Evolutionary conservation across 92 coral and sea anemone genomes (phyloP), one percentile per base, ranked within the genome.

Genomic region (Hydrozoanthus gracilis): DNA sequence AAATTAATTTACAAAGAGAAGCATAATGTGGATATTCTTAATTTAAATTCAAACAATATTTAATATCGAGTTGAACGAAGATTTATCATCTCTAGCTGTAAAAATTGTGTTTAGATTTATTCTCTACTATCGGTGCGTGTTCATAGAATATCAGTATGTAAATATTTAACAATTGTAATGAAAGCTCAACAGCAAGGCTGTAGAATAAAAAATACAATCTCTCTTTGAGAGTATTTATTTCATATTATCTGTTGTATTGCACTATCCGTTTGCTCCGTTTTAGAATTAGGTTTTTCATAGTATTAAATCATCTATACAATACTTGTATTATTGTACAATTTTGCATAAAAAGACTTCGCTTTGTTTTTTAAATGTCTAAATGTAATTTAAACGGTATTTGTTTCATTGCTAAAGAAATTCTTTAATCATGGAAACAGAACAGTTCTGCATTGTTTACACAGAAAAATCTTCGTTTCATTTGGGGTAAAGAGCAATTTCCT

Each of bases 21-120:
- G 55, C 62, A 44, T 46, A 80, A 65, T 80, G 69, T 65, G 74
- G 47, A 80, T 39, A 65, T 77, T 65, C 61, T 48, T 74, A 74
- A 64, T 80, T 80, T 64, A 65, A 80, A 80, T 64, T 20, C 20
- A 64, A 80, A 65, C 85, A 78, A 78, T 80, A 80, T 80, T 80
- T 80, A 80, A 80, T 64, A 80, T 80, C 48, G 85, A 80, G 27
- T 51, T 65, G 74, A 80, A 64, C 85, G 73, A 65, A 65, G 39
- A 12, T 45, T 20, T 15, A 47, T 45, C 15, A 47, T 45, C 61
- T 48, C 16, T 18, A 52, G 27, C 45, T 47, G 85, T 65, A 80
- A 44, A 44, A 7, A 45, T 67, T 61, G 50, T 47, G n/a, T 17
- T 2, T 56, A 20, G 58, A 14, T 27, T 80, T 7, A 45, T 17